Evolutionary conservation across 2,797 vertebrate genomes (phyloP).

Genomic region (Trachurus trachurus): DNA sequence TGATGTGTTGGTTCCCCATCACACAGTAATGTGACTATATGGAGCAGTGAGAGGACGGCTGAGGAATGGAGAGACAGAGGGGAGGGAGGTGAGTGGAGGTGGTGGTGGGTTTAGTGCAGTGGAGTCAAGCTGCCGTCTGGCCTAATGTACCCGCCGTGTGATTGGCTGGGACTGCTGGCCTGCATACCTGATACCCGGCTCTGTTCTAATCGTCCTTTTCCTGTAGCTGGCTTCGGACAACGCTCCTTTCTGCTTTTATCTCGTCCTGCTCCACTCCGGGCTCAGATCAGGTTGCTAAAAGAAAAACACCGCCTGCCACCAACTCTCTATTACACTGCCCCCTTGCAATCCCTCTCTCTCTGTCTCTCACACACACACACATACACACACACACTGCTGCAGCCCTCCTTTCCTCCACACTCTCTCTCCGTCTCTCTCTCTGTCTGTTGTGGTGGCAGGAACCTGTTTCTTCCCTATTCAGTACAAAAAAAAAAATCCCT

Average conservation of each 20-base stretch:
- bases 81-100: constrained; percentile 16
- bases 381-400: constrained; percentile 1
- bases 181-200: constrained; percentile 79
- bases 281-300: constrained; percentile 83
- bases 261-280: constrained; percentile 61
- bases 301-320: constrained; percentile 66
- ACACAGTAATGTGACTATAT: neutral
- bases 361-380: constrained; percentile 6
- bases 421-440: neutral
- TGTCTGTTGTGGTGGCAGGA: constrained; percentile 38
- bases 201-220: constrained; percentile 83
- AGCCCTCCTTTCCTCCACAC: constrained; percentile 9
- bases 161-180: constrained; percentile 70
- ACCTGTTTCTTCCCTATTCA: constrained; percentile 41
- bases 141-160: constrained; percentile 66
- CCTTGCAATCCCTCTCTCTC: constrained; percentile 13
- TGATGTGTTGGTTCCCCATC: neutral
- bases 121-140: constrained; percentile 71
- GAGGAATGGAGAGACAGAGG: constrained; percentile 36
- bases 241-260: constrained; percentile 84
- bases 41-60: constrained; percentile 22
- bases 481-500: constrained; percentile 7
- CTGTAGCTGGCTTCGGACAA: constrained; percentile 77
- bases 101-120: constrained; percentile 43
- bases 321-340: constrained; percentile 53